Evolutionary conservation across 1,140 invertebrate genomes (phyloP).

Genomic region (Bombus sibiricus): DNA sequence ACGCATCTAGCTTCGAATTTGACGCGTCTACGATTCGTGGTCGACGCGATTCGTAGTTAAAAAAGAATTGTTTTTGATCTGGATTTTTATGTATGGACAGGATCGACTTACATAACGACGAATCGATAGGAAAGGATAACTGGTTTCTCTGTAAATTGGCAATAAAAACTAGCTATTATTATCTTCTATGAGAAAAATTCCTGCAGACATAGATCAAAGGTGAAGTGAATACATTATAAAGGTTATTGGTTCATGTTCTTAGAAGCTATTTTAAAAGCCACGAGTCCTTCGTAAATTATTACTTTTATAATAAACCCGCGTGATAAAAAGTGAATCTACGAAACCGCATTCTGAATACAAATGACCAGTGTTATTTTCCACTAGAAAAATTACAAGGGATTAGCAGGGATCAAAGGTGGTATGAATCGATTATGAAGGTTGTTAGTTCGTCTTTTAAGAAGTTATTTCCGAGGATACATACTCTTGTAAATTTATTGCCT

Average conservation of each 20-base stretch:
- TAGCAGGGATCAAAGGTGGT: not conserved
- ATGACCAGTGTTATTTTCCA: not conserved
- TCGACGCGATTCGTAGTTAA: not conserved
- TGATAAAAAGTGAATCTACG: not conserved
- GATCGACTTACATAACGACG: too few relatives aligned
- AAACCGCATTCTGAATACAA: not conserved
- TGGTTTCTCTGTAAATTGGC: too few relatives aligned
- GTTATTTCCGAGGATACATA: not conserved
- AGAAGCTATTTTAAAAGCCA: not conserved
- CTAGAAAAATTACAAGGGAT: not conserved
- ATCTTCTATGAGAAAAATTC: not conserved
- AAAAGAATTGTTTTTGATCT: not conserved
- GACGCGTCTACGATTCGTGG: conserved; percentile 31
- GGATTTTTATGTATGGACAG: not conserved
- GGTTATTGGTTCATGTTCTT: not conserved
- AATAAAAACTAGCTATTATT: not conserved
- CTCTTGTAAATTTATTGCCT: not conserved
- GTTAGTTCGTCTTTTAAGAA: not conserved
- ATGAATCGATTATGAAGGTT: not conserved
- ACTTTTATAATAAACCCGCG: not conserved
- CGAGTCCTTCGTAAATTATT: not conserved
- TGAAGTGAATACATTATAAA: not conserved
- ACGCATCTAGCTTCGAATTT: conserved; percentile 42
- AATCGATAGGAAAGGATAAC: too few relatives aligned
- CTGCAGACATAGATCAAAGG: not conserved